A percentile compares a stretch with the other conserved stretches of the same genome.
Evolutionary conservation across 2,797 vertebrate genomes (phyloP).

Genomic region (Enteromius fasciolatus): DNA sequence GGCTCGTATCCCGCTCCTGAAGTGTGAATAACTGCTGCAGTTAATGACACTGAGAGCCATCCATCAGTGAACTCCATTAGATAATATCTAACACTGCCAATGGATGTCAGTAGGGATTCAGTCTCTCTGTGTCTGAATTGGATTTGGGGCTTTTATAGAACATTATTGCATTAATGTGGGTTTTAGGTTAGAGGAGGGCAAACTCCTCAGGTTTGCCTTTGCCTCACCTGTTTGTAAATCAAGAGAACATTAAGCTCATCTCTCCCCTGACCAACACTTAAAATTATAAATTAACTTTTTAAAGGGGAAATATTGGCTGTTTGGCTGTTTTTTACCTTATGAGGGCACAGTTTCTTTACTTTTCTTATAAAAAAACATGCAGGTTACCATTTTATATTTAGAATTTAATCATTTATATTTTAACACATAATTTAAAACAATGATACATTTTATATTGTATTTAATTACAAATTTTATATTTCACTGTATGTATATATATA

Average conservation of each 20-base stretch:
- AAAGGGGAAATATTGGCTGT: neutral
- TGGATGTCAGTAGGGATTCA: conserved; percentile 41
- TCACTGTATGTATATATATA: neutral
- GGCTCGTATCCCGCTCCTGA: neutral
- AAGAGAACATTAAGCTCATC: neutral
- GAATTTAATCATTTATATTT: neutral
- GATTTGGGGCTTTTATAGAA: conserved; percentile 66
- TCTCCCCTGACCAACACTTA: neutral
- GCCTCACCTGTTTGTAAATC: conserved; percentile 25
- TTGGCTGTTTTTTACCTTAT: neutral
- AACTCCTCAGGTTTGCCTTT: neutral
- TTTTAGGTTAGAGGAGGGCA: conserved; percentile 27
- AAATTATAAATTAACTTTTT: neutral
- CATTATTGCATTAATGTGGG: conserved; percentile 11
- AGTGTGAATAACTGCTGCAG: conserved; percentile 20
- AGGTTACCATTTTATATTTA: neutral
- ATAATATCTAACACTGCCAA: conserved; percentile 17
- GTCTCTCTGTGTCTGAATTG: conserved; percentile 73
- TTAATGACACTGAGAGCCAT: conserved; percentile 34
- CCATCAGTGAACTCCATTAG: conserved; percentile 31
- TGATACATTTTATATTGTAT: neutral
- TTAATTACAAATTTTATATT: neutral
- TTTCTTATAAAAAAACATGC: neutral
- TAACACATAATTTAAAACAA: neutral
- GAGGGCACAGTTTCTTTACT: neutral